These are phyloP conservation scores for Helobdella robusta DNA, from an alignment of 2,888 invertebrate genomes.

Conservation along the genomic window DNA sequence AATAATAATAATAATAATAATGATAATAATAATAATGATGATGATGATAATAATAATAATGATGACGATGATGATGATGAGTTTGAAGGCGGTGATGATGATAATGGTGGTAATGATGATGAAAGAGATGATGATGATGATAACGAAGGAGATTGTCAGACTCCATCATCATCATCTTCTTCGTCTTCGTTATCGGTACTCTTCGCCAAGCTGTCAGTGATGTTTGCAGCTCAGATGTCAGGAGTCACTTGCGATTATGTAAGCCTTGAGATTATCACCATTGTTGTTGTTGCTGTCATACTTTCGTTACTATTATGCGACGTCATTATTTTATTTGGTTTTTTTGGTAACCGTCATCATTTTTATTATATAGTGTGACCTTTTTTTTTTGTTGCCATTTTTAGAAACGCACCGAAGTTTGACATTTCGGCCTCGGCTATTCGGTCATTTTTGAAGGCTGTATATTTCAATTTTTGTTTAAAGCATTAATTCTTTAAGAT, in stretches of 20 bases:
- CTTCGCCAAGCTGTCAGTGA: slow-evolving; percentile 13
- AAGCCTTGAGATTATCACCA: background rate
- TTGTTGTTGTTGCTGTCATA: background rate
- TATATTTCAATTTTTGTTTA: too few relatives aligned
- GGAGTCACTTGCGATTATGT: background rate
- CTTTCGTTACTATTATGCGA: background rate
- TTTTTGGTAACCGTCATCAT: too few relatives aligned
- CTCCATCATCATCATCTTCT: background rate
- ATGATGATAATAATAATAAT: slow-evolving; percentile 36
- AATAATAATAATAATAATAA: background rate
- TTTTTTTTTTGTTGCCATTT: too few relatives aligned
- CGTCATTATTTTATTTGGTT: background rate
- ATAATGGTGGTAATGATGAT: background rate
- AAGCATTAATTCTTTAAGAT: too few relatives aligned
- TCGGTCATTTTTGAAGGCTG: too few relatives aligned
- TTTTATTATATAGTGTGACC: background rate
- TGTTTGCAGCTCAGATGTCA: slow-evolving; percentile 20
- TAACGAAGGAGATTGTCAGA: too few relatives aligned
- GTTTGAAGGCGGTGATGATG: too few relatives aligned
- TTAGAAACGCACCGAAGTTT: too few relatives aligned
- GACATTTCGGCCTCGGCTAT: too few relatives aligned
- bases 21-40: slow-evolving; percentile 42
- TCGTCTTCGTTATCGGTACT: background rate
- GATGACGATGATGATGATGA: too few relatives aligned
- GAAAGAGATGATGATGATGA: too few relatives aligned